A percentile compares a stretch with the other conserved stretches of the same genome.
These are phyloP conservation scores for Elgaria multicarinata DNA, from an alignment of 2,113 vertebrate species.

Conservation along the genomic window DNA sequence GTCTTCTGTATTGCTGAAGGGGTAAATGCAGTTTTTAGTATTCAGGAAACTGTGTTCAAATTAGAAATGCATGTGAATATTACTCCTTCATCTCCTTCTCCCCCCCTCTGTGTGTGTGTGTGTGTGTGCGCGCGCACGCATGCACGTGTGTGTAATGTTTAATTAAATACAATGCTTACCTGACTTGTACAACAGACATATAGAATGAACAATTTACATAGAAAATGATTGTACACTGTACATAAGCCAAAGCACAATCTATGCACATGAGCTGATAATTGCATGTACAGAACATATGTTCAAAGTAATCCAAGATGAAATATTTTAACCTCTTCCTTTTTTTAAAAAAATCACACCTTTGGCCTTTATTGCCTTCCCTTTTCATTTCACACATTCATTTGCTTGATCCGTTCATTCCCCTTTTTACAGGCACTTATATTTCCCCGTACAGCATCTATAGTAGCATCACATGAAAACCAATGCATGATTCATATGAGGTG, in stretches of 20 bases:
- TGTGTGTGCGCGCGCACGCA: no score
- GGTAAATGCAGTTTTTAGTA: background rate
- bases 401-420: constrained; percentile 1
- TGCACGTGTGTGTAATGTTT: no score
- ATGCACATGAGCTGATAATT: background rate
- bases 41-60: background rate
- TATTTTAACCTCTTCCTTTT: background rate
- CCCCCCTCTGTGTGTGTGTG: no score
- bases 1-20: no score
- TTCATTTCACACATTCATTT: background rate
- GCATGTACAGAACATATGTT: background rate
- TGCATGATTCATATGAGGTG: background rate
- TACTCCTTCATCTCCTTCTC: no score
- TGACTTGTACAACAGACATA: background rate
- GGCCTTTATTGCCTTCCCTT: background rate
- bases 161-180: background rate
- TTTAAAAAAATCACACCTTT: background rate
- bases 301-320: background rate
- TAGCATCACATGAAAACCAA: background rate
- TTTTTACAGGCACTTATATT: background rate
- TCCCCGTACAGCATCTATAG: background rate
- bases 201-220: background rate
- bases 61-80: background rate
- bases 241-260: background rate
- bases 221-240: background rate